These are phyloP conservation scores for Oscheius onirici DNA, from an alignment of 2,888 invertebrate genomes.

Conservation along the genomic window DNA sequence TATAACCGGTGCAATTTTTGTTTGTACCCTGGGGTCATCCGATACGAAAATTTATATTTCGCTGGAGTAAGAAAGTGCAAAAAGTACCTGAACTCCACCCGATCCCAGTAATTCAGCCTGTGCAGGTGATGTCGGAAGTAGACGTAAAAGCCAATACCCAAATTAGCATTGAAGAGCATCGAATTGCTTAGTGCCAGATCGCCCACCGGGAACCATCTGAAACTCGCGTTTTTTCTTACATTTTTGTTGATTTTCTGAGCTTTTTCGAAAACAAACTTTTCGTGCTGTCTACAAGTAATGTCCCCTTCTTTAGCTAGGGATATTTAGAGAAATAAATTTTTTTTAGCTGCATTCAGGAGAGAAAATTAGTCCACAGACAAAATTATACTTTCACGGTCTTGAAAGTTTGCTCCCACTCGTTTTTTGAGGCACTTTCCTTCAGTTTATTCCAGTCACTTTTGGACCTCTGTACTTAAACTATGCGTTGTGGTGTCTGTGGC, in stretches of 20 bases:
- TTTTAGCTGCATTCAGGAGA: too few species aligned
- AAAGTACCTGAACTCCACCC: constrained; percentile 68
- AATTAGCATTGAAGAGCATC: constrained; percentile 82
- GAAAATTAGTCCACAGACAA: too few species aligned
- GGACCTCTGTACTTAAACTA: too few species aligned
- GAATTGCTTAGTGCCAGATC: constrained; percentile 77
- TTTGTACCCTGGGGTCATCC: too few species aligned
- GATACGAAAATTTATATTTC: too few species aligned
- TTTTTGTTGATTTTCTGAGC: not conserved
- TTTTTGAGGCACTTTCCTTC: too few species aligned
- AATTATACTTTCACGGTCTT: too few species aligned
- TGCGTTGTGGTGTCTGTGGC: too few species aligned
- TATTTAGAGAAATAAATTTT: too few species aligned
- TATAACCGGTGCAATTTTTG: not conserved
- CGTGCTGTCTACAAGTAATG: not conserved
- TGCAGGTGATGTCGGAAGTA: constrained; percentile 68
- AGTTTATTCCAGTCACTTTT: too few species aligned
- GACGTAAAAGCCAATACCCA: constrained; percentile 85
- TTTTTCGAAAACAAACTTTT: not conserved
- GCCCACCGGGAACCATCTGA: constrained; percentile 72
- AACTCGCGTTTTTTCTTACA: constrained; percentile 38
- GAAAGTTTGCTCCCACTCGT: too few species aligned
- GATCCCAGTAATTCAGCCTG: constrained; percentile 60
- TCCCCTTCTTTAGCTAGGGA: not conserved
- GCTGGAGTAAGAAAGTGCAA: not conserved